phyloP scores from a whole-genome alignment of 2,113 vertebrate genomes.

The Nipponia nippon region DNA sequence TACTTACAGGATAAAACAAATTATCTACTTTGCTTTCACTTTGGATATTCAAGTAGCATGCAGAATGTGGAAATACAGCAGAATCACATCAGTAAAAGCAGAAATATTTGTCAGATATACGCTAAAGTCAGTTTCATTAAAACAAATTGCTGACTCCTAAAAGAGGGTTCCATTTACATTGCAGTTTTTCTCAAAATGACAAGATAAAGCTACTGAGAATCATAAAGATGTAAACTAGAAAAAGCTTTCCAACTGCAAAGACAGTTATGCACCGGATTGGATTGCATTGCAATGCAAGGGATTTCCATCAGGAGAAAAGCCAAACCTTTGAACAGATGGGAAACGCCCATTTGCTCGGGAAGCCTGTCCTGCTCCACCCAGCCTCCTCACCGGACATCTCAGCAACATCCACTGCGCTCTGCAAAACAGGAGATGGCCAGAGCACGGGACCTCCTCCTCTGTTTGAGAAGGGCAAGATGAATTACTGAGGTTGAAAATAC shows the following conservation, averaged over 20 bases:
- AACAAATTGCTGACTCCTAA: not conserved
- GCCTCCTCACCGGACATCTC: accelerated
- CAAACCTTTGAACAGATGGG: not conserved
- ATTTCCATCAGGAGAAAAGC: not conserved
- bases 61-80: not conserved
- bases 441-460: not conserved
- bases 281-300: not conserved
- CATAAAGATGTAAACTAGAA: not conserved
- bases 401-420: accelerated
- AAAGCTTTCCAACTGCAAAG: not conserved
- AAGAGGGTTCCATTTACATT: not conserved
- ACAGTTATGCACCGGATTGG: not conserved
- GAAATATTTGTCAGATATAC: not conserved
- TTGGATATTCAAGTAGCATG: not conserved
- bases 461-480: not conserved
- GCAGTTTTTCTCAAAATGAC: not conserved
- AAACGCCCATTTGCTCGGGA: not conserved
- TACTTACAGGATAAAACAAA: not conserved
- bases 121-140: not conserved
- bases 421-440: too few relatives aligned
- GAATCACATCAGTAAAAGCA: not conserved
- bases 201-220: not conserved
- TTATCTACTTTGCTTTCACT: not conserved
- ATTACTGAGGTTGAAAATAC: not conserved
- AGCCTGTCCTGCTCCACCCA: not conserved